Evolutionary conservation across 2,888 invertebrate genomes (phyloP).

Genomic region (Rhaphigaster nebulosa): DNA sequence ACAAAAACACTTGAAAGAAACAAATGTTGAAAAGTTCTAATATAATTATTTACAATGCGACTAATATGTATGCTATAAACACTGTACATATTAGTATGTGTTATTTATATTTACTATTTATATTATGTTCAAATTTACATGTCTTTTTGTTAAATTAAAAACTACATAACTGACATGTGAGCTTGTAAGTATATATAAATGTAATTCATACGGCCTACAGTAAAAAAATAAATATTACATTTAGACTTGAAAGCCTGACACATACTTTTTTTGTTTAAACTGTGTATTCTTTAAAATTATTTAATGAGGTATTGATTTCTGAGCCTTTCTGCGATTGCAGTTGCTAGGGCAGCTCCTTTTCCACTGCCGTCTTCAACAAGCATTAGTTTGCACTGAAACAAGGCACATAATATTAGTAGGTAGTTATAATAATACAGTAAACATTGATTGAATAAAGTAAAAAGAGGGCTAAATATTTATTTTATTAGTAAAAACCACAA

Average conservation of each 20-base stretch:
- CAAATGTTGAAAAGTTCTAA: slow-evolving; percentile 26
- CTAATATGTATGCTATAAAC: slow-evolving; percentile 23
- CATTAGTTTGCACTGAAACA: slow-evolving; percentile 74
- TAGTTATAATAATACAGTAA: background rate
- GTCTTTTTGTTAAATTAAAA: slow-evolving; percentile 41
- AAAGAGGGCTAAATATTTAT: background rate
- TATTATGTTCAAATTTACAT: slow-evolving; percentile 17
- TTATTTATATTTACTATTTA: slow-evolving; percentile 13
- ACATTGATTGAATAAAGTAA: background rate
- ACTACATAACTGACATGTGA: slow-evolving; percentile 34
- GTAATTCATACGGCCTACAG: background rate
- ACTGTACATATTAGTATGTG: slow-evolving; percentile 15
- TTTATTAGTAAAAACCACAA: background rate
- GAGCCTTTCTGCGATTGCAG: slow-evolving; percentile 76
- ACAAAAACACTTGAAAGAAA: slow-evolving; percentile 39
- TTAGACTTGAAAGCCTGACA: background rate
- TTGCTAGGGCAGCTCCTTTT: slow-evolving; percentile 83
- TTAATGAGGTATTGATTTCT: slow-evolving; percentile 57
- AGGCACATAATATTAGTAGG: background rate
- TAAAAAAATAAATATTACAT: slow-evolving; percentile 20
- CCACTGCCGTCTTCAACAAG: slow-evolving; percentile 86
- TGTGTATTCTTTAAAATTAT: background rate
- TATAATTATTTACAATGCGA: slow-evolving; percentile 12
- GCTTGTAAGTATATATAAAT: slow-evolving; percentile 20
- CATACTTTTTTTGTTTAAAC: background rate